Base-by-base conservation (phyloP, 2,797 vertebrate genomes). In the Trematocara caparti region DNA sequence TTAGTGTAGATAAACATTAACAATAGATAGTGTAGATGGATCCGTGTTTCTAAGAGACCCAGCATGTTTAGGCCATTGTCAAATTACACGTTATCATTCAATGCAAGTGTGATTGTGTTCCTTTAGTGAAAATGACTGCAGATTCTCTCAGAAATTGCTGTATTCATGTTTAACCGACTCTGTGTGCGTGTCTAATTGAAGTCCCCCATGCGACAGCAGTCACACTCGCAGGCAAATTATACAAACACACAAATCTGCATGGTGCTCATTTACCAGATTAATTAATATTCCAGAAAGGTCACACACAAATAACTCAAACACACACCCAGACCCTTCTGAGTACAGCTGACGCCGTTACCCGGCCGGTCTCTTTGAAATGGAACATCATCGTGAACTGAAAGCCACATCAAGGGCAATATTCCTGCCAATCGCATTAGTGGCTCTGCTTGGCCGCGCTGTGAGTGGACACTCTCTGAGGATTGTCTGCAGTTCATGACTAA, bases 401-500 rank as follows among this genome's bases (percentile, higher is more conserved):
- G 72, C 86, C 87, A 82, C 90, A 92, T 91, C 87, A 91, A 90
- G 85, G 83, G 36, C 81, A n/a, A 73, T 72, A 75, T 83, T 79
- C 72, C 86, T 80, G 82, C 85, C 88, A 78, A 59, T 84, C 21
- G 51, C 82, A 85, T 89, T 86, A 89, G 89, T 3, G 71, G 83
- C 83, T 90, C 79, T 13, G n/a, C 89, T 89, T 48, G 80, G 78
- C 79, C 40, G 34, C 73, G 2, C 77, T 55, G 86, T 24, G 82
- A 92, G 76, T 38, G 75, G 74, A 79, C 84, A 40, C 82, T 74
- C 88, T 86, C 80, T 40, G 48, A 82, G 81, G 90, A 86, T 78
- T 90, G 92, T 91, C 90, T 90, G 91, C 85, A 86, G 88, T 91
- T 90, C 90, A 89, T 13, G 90, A 88, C 88, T 88, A 81, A 69